These are phyloP conservation scores for Cassiopea andromeda DNA, from an alignment of 30 jellyfish, hydroid and myxozoan genomes.

Conservation along the genomic window DNA sequence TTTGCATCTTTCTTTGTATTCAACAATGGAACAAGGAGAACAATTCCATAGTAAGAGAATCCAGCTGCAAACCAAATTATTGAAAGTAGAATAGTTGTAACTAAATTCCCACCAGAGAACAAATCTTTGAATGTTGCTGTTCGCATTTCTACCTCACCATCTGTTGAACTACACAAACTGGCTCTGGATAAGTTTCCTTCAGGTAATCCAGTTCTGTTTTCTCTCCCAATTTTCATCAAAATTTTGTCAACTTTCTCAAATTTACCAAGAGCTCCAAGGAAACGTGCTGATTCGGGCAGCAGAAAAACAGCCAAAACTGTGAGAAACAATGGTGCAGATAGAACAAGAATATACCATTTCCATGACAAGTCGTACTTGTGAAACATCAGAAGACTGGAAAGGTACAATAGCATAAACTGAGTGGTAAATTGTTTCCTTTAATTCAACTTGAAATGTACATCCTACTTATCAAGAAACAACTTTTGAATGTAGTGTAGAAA, in stretches of 20 bases:
- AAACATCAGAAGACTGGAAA: constrained; percentile 54
- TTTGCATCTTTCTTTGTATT: constrained; percentile 8
- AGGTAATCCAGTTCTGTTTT: constrained; percentile 67
- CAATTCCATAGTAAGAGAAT: constrained; percentile 58
- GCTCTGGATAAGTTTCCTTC: constrained; percentile 29
- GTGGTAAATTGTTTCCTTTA: too few species aligned
- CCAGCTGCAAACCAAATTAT: constrained; percentile 67
- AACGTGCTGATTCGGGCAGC: constrained; percentile 75
- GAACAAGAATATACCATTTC: constrained; percentile 54
- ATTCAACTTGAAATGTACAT: too few species aligned
- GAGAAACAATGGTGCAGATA: constrained; percentile 52
- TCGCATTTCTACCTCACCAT: background rate
- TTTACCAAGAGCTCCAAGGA: constrained; percentile 67
- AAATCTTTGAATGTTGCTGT: constrained; percentile 18
- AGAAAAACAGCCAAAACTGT: constrained; percentile 28
- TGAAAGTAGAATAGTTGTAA: constrained; percentile 30
- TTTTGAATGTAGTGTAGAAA: too few species aligned
- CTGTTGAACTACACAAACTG: constrained; percentile 16
- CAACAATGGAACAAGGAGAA: constrained; percentile 53
- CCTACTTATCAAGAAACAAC: too few species aligned
- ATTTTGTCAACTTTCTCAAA: constrained; percentile 45
- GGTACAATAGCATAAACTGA: background rate
- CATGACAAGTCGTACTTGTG: constrained; percentile 25
- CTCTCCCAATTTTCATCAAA: constrained; percentile 55
- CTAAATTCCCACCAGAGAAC: constrained; percentile 20